Evolutionary conservation across 64 coral and sea anemone genomes (phyloP).

Genomic region (Pachyseris speciosa): DNA sequence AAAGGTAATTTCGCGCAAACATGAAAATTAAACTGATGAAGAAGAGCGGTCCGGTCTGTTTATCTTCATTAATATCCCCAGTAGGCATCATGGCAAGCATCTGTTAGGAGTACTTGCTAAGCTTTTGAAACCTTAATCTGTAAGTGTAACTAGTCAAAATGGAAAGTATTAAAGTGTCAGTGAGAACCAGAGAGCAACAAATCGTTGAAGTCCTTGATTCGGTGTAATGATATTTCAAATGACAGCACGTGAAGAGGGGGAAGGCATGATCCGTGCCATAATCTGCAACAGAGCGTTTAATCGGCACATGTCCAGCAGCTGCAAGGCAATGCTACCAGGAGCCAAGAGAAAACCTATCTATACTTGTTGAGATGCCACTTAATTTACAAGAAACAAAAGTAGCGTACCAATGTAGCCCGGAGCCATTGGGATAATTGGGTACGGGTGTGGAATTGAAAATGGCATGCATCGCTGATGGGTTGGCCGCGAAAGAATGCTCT

Average conservation of each 20-base stretch:
- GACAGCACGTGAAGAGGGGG: constrained; percentile 16
- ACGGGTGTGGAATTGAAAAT: constrained; percentile 84
- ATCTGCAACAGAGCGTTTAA: neutral
- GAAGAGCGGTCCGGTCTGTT: neutral
- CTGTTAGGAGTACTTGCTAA: constrained; percentile 11
- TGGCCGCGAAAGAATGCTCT: constrained; percentile 94
- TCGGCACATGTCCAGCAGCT: neutral
- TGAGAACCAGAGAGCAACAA: constrained; percentile 15
- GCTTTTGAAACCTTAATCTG: constrained; percentile 47
- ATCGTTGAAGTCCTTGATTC: constrained; percentile 38
- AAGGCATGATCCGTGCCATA: neutral
- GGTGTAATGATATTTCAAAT: constrained; percentile 13
- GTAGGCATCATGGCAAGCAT: neutral
- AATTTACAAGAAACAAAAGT: constrained; percentile 32
- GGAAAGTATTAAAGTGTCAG: constrained; percentile 46
- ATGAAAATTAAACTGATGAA: neutral
- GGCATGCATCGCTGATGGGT: constrained; percentile 88
- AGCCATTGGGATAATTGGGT: constrained; percentile 67
- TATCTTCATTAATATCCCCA: neutral
- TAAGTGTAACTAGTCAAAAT: neutral
- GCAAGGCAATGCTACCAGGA: neutral
- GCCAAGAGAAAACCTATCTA: neutral
- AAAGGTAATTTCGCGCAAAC: constrained; percentile 7
- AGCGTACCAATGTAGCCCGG: constrained; percentile 87
- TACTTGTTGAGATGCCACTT: constrained; percentile 9